A percentile compares a stretch with the other conserved stretches of the same genome.
These are phyloP conservation scores for Agrochola litura DNA, from an alignment of 2,888 invertebrate species.

Conservation along the genomic window DNA sequence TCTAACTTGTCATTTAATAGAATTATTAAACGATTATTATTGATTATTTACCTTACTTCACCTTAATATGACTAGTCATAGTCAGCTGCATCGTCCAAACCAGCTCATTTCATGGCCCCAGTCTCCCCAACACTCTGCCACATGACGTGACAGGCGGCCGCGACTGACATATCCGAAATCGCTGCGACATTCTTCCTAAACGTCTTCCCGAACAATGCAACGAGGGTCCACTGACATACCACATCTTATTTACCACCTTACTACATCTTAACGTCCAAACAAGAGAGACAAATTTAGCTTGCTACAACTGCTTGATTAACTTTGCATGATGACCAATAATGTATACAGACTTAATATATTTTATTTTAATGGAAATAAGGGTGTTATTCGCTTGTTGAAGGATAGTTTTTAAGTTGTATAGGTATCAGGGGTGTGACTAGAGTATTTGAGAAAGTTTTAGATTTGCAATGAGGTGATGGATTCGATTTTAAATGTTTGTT, in stretches of 20 bases:
- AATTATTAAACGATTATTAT: no score
- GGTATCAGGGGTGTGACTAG: slow-evolving; percentile 64
- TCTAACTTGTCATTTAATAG: neutral
- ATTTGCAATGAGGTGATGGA: slow-evolving; percentile 79
- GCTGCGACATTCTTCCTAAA: slow-evolving; percentile 86
- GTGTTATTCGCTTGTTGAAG: slow-evolving; percentile 61
- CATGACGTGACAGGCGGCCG: slow-evolving; percentile 83
- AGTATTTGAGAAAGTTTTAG: slow-evolving; percentile 76
- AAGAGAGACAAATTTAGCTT: slow-evolving; percentile 26
- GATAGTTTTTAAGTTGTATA: slow-evolving; percentile 42
- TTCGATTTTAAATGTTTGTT: slow-evolving; percentile 84
- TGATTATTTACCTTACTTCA: neutral
- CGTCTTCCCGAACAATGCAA: slow-evolving; percentile 83
- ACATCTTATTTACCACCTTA: slow-evolving; percentile 21
- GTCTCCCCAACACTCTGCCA: slow-evolving; percentile 71
- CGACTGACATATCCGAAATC: slow-evolving; percentile 88
- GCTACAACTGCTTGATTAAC: slow-evolving; percentile 12
- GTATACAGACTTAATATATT: slow-evolving; percentile 40
- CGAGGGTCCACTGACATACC: slow-evolving; percentile 74
- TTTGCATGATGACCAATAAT: slow-evolving; percentile 46
- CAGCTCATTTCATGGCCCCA: slow-evolving; percentile 71
- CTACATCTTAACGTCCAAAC: neutral
- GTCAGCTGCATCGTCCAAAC: neutral
- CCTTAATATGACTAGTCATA: neutral
- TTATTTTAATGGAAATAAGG: slow-evolving; percentile 63